phyloP scores from a whole-genome alignment of 2,888 invertebrate genomes.

The Venustoraphidia nigricollis region DNA sequence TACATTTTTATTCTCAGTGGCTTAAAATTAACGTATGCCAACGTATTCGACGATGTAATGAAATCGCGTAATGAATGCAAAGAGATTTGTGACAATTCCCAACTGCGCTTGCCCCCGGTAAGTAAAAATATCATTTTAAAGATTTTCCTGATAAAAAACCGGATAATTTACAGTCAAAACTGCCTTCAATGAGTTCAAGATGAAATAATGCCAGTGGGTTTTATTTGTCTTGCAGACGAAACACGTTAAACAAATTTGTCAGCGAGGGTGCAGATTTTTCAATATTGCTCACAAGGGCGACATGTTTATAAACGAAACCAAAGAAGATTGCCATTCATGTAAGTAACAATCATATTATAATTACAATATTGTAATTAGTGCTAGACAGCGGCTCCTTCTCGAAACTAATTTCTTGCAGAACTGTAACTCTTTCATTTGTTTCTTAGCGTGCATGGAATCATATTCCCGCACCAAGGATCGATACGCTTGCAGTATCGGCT shows the following conservation, averaged over 20 bases:
- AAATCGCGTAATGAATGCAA: background rate
- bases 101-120: background rate
- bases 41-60: slow-evolving; percentile 3
- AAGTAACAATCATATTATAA: background rate
- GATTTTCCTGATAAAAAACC: too few relatives aligned
- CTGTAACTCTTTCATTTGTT: background rate
- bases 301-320: background rate
- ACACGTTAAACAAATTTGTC: slow-evolving; percentile 2
- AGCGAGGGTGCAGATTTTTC: slow-evolving; percentile 3
- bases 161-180: too few relatives aligned
- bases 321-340: slow-evolving; percentile 1
- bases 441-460: slow-evolving; percentile 4
- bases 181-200: too few relatives aligned
- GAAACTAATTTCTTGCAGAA: too few relatives aligned
- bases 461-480: slow-evolving; percentile 1
- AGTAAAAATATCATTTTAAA: background rate
- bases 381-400: too few relatives aligned
- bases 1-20: too few relatives aligned
- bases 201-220: too few relatives aligned
- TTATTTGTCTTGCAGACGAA: background rate
- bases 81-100: slow-evolving; percentile 2
- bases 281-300: background rate
- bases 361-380: too few relatives aligned
- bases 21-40: background rate
- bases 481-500: slow-evolving; percentile 1